A percentile compares a stretch with the other conserved stretches of the same genome.
phyloP scores from a whole-genome alignment of 2,797 vertebrate species.

The Enteromius viviparus region DNA sequence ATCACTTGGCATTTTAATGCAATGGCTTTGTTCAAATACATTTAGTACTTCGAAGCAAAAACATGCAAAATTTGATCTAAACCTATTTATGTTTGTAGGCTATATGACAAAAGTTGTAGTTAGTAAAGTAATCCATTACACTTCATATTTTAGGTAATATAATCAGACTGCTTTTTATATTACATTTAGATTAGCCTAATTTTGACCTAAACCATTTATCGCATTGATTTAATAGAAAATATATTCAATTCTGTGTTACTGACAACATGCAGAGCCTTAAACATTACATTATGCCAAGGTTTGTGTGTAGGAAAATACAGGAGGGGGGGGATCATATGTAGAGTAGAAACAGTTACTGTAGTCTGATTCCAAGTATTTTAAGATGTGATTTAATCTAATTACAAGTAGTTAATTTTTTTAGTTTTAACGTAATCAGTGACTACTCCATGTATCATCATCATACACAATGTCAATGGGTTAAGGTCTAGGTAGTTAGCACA shows the following conservation, averaged over 20 bases:
- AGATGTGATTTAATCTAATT: no score
- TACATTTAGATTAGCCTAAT: background rate
- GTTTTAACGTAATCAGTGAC: background rate
- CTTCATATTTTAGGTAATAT: background rate
- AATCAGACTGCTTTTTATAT: background rate
- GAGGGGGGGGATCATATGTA: no score
- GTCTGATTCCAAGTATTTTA: no score
- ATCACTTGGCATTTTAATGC: slow-evolving; percentile 3
- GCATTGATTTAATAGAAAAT: background rate
- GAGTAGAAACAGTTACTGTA: no score
- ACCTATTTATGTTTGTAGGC: background rate
- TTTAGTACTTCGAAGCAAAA: background rate
- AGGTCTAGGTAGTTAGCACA: background rate
- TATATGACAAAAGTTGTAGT: background rate
- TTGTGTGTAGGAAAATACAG: no score
- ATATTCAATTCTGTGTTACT: no score
- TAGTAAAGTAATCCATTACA: background rate
- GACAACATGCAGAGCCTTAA: no score
- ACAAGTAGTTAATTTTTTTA: no score
- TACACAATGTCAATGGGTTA: background rate
- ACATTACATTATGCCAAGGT: no score
- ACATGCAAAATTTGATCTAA: background rate
- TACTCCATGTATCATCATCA: no score
- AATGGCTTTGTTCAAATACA: background rate
- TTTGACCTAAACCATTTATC: background rate